A percentile compares a stretch with the other conserved stretches of the same genome.
phyloP scores from a whole-genome alignment of 2,888 invertebrate species.

The Pyrochroa serraticornis region DNA sequence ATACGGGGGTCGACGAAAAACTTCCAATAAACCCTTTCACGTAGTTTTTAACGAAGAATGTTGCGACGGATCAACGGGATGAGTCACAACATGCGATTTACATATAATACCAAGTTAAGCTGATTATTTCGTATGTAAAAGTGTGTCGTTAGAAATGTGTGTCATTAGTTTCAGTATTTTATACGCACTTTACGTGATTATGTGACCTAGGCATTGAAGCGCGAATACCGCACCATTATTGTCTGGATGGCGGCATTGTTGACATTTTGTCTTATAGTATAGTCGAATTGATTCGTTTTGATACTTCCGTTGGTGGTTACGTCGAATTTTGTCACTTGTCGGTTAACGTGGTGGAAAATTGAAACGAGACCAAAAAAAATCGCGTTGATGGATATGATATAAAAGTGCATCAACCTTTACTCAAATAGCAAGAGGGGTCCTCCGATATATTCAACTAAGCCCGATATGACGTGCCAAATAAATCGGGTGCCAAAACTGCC shows the following conservation, averaged over 20 bases:
- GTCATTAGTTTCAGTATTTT: conserved; percentile 21
- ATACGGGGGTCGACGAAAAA: conserved; percentile 15
- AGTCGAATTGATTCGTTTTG: conserved; percentile 38
- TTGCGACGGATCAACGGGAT: too few relatives aligned
- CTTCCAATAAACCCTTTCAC: background rate
- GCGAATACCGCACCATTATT: conserved; percentile 44
- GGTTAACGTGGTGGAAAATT: conserved; percentile 5
- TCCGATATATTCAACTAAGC: conserved; percentile 24
- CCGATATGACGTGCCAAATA: conserved; percentile 34
- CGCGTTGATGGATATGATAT: conserved; percentile 6
- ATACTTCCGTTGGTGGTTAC: conserved; percentile 25
- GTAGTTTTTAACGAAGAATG: too few relatives aligned
- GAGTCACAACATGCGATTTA: background rate
- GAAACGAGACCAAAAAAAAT: background rate
- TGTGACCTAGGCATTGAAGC: conserved; percentile 48
- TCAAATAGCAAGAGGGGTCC: conserved; percentile 28
- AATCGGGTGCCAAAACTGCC: conserved; percentile 33
- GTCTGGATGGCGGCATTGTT: conserved; percentile 39
- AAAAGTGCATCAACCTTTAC: conserved; percentile 31
- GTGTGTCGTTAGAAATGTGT: conserved; percentile 24
- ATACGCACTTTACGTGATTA: conserved; percentile 33
- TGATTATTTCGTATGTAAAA: conserved; percentile 19
- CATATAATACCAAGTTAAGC: conserved; percentile 9
- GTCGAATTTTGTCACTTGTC: too few relatives aligned
- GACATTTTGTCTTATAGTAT: conserved; percentile 32